Percentiles rank a stretch among this genome's conserved stretches.
Conservation (phyloP, 2,113 vertebrate species). For the Pluvianellus socialis region DNA sequence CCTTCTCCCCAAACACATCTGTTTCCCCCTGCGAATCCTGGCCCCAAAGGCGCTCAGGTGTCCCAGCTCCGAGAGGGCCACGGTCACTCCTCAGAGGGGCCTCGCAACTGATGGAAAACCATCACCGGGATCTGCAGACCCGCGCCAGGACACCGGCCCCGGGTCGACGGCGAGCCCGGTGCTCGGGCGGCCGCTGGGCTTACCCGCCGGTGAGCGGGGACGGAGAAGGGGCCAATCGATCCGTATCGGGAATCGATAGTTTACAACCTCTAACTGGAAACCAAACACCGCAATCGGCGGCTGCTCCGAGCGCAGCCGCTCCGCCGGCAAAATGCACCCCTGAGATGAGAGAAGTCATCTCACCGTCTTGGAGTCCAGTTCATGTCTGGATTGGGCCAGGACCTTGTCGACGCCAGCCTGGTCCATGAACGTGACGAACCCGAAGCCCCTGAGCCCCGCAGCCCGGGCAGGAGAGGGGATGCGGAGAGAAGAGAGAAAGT, state of each 20-base stretch:
- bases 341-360: constrained; percentile 71
- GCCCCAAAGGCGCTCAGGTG: not conserved
- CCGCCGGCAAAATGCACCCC: not conserved
- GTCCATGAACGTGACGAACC: constrained; percentile 98
- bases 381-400: constrained; percentile 95
- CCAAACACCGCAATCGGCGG: not conserved
- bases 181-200: not conserved
- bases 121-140: not conserved
- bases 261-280: constrained; percentile 26
- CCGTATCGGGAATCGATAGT: not conserved
- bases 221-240: not conserved
- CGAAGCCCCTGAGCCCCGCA: constrained; percentile 87
- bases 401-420: constrained; percentile 99
- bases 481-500: constrained; percentile 72
- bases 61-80: not conserved
- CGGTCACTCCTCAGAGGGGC: not conserved
- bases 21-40: not conserved
- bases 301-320: not conserved
- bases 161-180: not conserved
- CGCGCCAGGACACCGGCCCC: not conserved
- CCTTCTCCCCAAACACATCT: not conserved
- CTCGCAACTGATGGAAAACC: not conserved
- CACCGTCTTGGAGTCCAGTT: constrained; percentile 99
- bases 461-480: constrained; percentile 53
- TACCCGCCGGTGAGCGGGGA: not conserved